phyloP scores from a whole-genome alignment of 2,797 vertebrate genomes.

The Miichthys miiuy region DNA sequence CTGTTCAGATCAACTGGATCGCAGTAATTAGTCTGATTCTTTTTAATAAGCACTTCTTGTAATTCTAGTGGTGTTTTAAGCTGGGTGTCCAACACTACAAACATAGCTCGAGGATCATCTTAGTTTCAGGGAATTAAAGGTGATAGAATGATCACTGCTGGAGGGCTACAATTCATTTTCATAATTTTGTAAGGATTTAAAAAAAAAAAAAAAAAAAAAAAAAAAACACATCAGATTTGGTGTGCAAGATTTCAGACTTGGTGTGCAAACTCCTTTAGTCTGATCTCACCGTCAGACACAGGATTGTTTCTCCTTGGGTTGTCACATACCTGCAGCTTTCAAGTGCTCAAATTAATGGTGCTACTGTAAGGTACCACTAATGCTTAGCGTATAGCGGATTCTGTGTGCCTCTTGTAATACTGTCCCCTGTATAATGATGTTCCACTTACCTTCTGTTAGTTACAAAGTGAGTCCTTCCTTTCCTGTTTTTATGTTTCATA shows the following conservation, averaged over 20 bases:
- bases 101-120: background rate
- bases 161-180: background rate
- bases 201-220: too few species aligned
- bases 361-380: background rate
- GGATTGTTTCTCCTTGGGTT: background rate
- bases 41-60: slow-evolving; percentile 4
- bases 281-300: background rate
- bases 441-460: background rate
- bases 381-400: background rate
- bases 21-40: background rate
- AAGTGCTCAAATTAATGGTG: background rate
- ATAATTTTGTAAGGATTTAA: background rate
- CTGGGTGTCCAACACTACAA: background rate
- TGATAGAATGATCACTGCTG: background rate
- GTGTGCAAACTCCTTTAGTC: background rate
- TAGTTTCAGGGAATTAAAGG: background rate
- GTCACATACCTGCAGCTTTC: background rate
- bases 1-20: slow-evolving; percentile 13
- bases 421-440: slow-evolving; percentile 4
- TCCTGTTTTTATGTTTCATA: background rate
- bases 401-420: background rate
- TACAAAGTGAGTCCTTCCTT: background rate
- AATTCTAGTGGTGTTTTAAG: background rate
- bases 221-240: background rate
- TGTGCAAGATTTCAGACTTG: background rate